These are phyloP conservation scores for Sciurus niger DNA, from an alignment of 2,113 vertebrate species.

Conservation along the genomic window DNA sequence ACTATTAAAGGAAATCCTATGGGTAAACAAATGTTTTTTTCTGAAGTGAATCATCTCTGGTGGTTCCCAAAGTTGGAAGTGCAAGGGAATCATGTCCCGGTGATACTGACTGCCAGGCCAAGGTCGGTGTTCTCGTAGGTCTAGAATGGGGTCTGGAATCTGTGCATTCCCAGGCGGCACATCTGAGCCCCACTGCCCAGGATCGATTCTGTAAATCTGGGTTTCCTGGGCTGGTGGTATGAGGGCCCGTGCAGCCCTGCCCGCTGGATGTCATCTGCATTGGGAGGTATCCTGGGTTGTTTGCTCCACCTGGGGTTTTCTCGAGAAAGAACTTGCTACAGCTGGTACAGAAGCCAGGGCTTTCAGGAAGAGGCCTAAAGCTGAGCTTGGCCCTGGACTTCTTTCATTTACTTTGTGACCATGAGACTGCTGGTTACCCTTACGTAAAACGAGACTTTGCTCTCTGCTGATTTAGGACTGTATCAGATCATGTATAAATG, in stretches of 20 bases:
- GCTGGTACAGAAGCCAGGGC: rapidly evolving
- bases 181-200: rapidly evolving
- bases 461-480: rapidly evolving
- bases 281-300: rapidly evolving
- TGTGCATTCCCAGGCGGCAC: neutral
- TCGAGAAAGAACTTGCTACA: no score
- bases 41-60: neutral
- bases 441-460: neutral
- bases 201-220: no score
- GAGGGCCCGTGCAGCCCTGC: rapidly evolving
- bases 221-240: rapidly evolving
- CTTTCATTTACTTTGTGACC: neutral
- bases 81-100: rapidly evolving
- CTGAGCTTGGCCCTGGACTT: neutral
- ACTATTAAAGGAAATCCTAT: neutral
- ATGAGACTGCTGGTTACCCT: rapidly evolving
- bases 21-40: neutral
- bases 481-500: rapidly evolving
- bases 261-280: neutral
- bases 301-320: rapidly evolving
- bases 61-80: neutral
- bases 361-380: neutral
- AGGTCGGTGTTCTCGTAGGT: rapidly evolving
- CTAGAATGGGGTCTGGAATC: rapidly evolving
- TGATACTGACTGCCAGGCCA: no score